Percentiles rank a stretch among this genome's conserved stretches.
phyloP scores from a whole-genome alignment of 2,113 vertebrate species.

The Hemicordylus capensis region DNA sequence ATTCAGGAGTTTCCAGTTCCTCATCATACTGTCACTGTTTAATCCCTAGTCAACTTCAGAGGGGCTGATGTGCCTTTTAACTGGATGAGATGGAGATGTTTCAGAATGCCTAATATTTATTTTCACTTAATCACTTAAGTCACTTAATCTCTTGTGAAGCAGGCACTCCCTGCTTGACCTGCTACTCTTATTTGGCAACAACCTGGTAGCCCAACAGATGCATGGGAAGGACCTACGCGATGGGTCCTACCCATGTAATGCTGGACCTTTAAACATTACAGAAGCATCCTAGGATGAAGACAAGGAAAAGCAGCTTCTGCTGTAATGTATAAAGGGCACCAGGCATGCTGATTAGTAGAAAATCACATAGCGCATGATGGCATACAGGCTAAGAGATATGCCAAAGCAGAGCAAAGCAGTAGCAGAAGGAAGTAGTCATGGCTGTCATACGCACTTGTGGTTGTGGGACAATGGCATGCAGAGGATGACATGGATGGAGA shows the following conservation, averaged over 20 bases:
- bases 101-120: not conserved
- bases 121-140: conserved; percentile 17
- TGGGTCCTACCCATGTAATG: too few species aligned
- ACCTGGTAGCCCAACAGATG: conserved; percentile 4
- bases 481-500: conserved; percentile 72
- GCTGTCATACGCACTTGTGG: conserved; percentile 83
- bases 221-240: not conserved
- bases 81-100: too few species aligned
- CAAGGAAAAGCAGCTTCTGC: not conserved
- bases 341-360: conserved; percentile 15
- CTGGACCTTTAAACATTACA: not conserved
- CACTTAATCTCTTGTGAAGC: not conserved
- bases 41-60: not conserved
- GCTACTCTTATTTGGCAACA: not conserved
- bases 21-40: not conserved
- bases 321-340: not conserved
- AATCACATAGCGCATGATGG: conserved; percentile 17
- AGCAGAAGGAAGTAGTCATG: conserved; percentile 45
- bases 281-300: not conserved
- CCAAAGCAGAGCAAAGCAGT: conserved; percentile 39
- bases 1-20: not conserved
- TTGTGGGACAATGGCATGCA: conserved; percentile 81
- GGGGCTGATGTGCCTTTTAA: not conserved
- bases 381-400: conserved; percentile 39
- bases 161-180: not conserved